These are phyloP conservation scores for Grantiella picta DNA, from an alignment of 2,113 vertebrate species.

Conservation along the genomic window DNA sequence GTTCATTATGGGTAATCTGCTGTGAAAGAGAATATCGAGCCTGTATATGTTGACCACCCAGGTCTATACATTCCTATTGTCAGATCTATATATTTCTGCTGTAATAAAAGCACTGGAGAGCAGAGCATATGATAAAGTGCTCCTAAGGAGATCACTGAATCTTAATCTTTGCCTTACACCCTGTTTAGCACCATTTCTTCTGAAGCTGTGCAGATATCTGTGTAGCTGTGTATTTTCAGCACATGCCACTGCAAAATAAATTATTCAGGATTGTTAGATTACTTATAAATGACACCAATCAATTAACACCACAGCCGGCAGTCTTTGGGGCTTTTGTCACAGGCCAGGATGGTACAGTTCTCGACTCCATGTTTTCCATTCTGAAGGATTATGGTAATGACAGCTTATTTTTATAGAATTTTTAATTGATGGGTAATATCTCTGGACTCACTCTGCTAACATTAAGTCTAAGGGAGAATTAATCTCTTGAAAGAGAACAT, in stretches of 20 bases:
- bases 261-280: constrained; percentile 70
- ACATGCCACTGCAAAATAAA: constrained; percentile 67
- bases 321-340: constrained; percentile 43
- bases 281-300: constrained; percentile 68
- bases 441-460: neutral
- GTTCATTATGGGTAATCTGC: neutral
- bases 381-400: constrained; percentile 44
- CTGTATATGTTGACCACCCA: neutral
- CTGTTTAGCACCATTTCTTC: neutral
- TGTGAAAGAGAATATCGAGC: neutral
- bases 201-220: neutral
- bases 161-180: constrained; percentile 19
- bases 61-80: neutral
- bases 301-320: constrained; percentile 39
- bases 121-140: neutral
- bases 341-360: constrained; percentile 1
- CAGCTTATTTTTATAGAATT: constrained; percentile 40
- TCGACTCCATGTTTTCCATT: constrained; percentile 17
- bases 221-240: constrained; percentile 59
- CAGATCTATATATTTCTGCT: neutral
- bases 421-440: constrained; percentile 46
- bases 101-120: neutral
- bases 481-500: constrained; percentile 1
- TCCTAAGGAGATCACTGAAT: constrained; percentile 28
- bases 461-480: neutral